Base-by-base conservation (phyloP, 2,888 invertebrate species). In the Scaptomyza cyrtandrae region DNA sequence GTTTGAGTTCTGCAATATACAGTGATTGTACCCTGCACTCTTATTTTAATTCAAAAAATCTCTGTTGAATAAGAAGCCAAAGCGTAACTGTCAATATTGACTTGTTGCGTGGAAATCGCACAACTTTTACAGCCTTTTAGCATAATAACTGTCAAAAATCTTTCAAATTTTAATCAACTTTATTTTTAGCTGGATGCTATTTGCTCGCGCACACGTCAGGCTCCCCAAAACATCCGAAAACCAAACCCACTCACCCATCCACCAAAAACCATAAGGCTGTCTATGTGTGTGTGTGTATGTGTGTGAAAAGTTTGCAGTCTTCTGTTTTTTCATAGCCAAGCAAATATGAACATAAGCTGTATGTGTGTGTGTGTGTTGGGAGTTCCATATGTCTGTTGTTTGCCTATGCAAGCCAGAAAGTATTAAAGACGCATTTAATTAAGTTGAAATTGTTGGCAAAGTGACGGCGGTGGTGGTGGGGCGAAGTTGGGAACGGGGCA, bases 371-470 rank as follows among this genome's bases (percentile, higher is more conserved):
- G 68, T 72, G 66, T 76, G 45, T 48, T 48, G 5, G 11, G 31
- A 13, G 16, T 41, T 31, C 43, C 45, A 43, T 48, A 48, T 48
- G 46, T 44, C 63, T 65, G 62, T 60, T 67, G 76, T 62, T 53
- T 73, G 69, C 59, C 69, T 46, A 39, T 50, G 64, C 63, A 58
- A 65, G 81, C 62, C 68, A 46, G 52, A 72, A 75, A 72, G 85
- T 88, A 88, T 85, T 85, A 84, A 88, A 88, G 85, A 80, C 85
- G 85, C 85, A 88, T 85, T 85, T 85, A 85, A 85, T 85, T 85
- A 85, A 88, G 76, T 85, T 80, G 86, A 88, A 85, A 85, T 68
- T 88, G 85, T 88, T 86, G 77, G 69, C 71, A 69, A 84, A 78
- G 80, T 80, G 78, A 53, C 62, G 37, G 45, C 24, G 54, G 27